A percentile compares a stretch with the other conserved stretches of the same genome.
These are phyloP conservation scores for Syngnathus rostellatus DNA, from an alignment of 2,797 vertebrate genomes.

Conservation along the genomic window DNA sequence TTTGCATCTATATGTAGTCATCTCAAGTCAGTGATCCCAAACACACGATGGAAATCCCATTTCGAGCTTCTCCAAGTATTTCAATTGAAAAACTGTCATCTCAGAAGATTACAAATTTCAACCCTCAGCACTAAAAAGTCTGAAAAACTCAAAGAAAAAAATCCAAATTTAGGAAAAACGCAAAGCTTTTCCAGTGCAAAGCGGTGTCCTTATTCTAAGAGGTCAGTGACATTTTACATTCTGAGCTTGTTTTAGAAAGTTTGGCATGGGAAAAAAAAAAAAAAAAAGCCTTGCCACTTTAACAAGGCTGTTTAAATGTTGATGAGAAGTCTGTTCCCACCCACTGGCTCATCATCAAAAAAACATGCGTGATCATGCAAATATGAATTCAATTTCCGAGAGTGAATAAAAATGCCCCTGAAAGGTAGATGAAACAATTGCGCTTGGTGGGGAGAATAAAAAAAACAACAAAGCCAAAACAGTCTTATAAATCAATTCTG, in stretches of 20 bases:
- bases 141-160: background rate
- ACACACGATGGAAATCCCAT: too few species aligned
- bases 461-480: constrained; percentile 16
- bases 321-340: constrained; percentile 5
- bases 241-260: background rate
- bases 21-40: too few species aligned
- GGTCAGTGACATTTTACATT: constrained; percentile 1
- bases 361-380: constrained; percentile 1
- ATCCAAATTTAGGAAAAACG: background rate
- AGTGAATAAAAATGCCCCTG: background rate
- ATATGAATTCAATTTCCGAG: background rate
- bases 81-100: background rate
- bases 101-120: background rate
- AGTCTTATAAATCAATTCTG: constrained; percentile 14
- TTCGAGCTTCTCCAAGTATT: background rate
- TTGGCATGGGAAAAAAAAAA: background rate
- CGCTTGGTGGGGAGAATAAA: constrained; percentile 16
- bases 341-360: constrained; percentile 3
- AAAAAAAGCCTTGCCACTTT: background rate
- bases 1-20: too few species aligned
- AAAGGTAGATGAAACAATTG: constrained; percentile 8
- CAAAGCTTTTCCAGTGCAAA: background rate
- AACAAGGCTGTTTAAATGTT: constrained; percentile 6
- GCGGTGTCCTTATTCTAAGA: background rate
- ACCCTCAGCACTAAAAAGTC: too few species aligned